Evolutionary conservation across 2,888 invertebrate genomes (phyloP).

Genomic region (Acronicta alni): DNA sequence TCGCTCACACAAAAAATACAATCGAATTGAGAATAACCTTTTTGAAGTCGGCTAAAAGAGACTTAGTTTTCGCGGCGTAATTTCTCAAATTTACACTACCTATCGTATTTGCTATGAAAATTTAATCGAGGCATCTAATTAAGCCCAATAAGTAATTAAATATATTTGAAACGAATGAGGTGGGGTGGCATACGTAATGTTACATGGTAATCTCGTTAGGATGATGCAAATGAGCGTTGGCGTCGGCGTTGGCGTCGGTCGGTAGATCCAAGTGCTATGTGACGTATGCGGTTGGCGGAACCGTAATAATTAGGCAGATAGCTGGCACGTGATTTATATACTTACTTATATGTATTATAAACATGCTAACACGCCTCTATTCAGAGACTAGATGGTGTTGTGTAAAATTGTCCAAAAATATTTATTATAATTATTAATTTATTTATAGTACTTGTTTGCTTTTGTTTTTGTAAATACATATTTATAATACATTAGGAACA

Average conservation of each 20-base stretch:
- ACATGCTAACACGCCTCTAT: no score
- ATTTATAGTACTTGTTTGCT: no score
- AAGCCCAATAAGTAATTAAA: slow-evolving; percentile 39
- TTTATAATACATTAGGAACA: no score
- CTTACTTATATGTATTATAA: no score
- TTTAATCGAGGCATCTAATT: slow-evolving; percentile 28
- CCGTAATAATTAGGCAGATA: slow-evolving; percentile 18
- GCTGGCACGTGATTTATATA: neutral
- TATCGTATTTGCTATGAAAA: slow-evolving; percentile 21
- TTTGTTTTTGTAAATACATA: no score
- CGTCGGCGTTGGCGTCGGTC: no score
- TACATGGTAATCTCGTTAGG: slow-evolving; percentile 38
- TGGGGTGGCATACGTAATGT: slow-evolving; percentile 19
- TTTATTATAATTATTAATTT: no score
- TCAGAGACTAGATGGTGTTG: no score
- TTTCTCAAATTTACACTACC: slow-evolving; percentile 50
- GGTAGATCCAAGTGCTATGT: slow-evolving; percentile 9
- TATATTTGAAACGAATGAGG: slow-evolving; percentile 37
- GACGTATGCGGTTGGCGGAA: slow-evolving; percentile 5
- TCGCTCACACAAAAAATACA: no score
- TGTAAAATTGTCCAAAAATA: no score
- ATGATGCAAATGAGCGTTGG: slow-evolving; percentile 26
- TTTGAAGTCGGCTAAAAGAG: no score
- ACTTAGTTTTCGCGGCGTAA: slow-evolving; percentile 43
- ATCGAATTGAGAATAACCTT: no score